Conservation (phyloP, 1,140 invertebrate genomes). For the Drosophila biarmipes region DNA sequence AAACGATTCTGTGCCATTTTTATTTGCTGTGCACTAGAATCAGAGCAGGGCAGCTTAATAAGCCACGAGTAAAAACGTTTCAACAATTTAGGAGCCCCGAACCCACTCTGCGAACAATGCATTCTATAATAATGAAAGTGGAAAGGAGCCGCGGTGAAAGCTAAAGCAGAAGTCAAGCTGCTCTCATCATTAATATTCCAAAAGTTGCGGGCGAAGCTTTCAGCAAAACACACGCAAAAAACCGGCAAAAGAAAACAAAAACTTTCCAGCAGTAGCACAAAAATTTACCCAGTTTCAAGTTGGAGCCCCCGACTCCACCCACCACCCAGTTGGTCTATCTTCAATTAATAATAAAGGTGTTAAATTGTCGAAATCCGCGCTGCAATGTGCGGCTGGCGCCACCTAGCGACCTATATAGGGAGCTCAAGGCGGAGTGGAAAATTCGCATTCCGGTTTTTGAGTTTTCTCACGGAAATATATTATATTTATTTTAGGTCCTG, state of each 20-base stretch:
- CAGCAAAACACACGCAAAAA: constrained; percentile 52
- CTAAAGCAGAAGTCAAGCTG: constrained; percentile 42
- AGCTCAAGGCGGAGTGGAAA: constrained; percentile 2
- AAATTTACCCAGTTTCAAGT: constrained; percentile 30
- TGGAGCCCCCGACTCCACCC: background rate
- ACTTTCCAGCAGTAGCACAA: constrained; percentile 50
- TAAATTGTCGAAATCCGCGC: constrained; percentile 81
- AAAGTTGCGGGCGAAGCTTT: constrained; percentile 76
- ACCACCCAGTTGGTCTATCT: constrained; percentile 57
- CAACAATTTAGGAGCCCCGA: constrained; percentile 37
- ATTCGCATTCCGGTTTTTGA: constrained; percentile 1
- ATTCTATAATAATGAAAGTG: constrained; percentile 35
- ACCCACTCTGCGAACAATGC: constrained; percentile 25
- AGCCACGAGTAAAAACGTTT: constrained; percentile 53
- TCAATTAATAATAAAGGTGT: constrained; percentile 82
- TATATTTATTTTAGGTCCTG: background rate
- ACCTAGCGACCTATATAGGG: constrained; percentile 69
- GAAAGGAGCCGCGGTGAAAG: constrained; percentile 26
- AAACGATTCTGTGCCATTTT: background rate
- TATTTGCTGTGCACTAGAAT: constrained; percentile 5
- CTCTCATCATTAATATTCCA: constrained; percentile 81
- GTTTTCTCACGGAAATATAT: background rate
- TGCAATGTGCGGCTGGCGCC: constrained; percentile 47
- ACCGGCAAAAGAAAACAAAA: constrained; percentile 38
- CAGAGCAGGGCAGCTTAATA: constrained; percentile 43